Evolutionary conservation across 2,113 vertebrate genomes (phyloP).

Genomic region (Podarcis cretensis): DNA sequence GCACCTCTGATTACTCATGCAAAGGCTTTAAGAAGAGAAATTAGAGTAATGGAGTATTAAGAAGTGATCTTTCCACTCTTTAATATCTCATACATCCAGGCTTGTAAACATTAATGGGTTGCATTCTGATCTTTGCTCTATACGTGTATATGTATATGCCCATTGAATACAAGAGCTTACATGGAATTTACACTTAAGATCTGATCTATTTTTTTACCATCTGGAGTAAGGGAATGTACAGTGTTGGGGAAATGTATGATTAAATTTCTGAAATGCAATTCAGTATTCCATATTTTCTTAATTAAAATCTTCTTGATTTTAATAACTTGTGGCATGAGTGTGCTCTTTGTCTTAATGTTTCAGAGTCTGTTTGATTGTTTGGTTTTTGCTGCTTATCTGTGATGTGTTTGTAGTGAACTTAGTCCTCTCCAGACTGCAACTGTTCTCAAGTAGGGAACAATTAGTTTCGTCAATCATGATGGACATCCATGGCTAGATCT

Average conservation of each 20-base stretch:
- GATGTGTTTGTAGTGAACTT: not conserved
- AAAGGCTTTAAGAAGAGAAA: conserved; percentile 72
- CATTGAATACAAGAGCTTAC: not conserved
- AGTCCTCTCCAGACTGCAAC: not conserved
- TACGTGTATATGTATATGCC: not conserved
- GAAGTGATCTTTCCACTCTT: conserved; percentile 52
- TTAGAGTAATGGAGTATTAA: conserved; percentile 72
- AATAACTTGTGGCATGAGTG: not conserved
- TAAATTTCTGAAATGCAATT: not conserved
- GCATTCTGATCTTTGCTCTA: conserved; percentile 44
- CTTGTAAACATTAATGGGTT: conserved; percentile 42
- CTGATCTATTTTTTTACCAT: not conserved
- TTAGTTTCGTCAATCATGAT: not conserved
- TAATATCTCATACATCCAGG: conserved; percentile 56
- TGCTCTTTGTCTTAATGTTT: not conserved
- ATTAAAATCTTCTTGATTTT: not conserved
- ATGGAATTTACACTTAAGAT: not conserved
- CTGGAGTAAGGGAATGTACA: not conserved
- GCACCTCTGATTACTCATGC: conserved; percentile 65
- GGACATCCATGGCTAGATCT: not conserved
- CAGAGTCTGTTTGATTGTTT: not conserved
- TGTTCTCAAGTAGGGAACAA: not conserved
- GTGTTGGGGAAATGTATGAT: not conserved
- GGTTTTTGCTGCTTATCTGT: not conserved
- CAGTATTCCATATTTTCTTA: not conserved